Conservation (phyloP, 2,797 vertebrate genomes). For the Chaunax sp. region DNA sequence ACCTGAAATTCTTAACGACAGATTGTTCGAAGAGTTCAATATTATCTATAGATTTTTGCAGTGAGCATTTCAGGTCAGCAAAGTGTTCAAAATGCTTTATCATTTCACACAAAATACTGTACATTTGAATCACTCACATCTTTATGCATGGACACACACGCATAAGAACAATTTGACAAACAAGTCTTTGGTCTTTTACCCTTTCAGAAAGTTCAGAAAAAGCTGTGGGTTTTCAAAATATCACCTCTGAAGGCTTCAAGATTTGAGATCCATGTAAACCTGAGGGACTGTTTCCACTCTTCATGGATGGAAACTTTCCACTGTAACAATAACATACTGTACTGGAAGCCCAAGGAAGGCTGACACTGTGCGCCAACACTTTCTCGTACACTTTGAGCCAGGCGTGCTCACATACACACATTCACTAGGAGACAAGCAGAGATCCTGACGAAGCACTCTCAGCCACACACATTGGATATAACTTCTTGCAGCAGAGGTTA, state of each 20-base stretch:
- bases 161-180: constrained; percentile 1
- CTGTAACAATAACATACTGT: constrained; percentile 65
- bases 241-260: constrained; percentile 30
- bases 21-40: constrained; percentile 3
- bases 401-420: constrained; percentile 14
- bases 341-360: constrained; percentile 57
- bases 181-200: constrained; percentile 20
- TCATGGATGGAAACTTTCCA: constrained; percentile 67
- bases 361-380: constrained; percentile 24
- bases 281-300: constrained; percentile 52
- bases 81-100: constrained; percentile 14
- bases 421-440: constrained; percentile 1
- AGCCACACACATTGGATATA: background rate
- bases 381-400: constrained; percentile 24
- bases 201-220: constrained; percentile 40
- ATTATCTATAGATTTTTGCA: constrained; percentile 16
- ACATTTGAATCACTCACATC: constrained; percentile 14
- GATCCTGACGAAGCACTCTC: constrained; percentile 10
- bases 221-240: constrained; percentile 34
- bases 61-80: constrained; percentile 7
- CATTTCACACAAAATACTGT: constrained; percentile 7
- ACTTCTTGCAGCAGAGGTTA: background rate
- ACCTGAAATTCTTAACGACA: constrained; percentile 1
- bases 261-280: constrained; percentile 49
- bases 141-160: background rate